Conservation (phyloP, 2,888 invertebrate species). For the Erannis defoliaria region DNA sequence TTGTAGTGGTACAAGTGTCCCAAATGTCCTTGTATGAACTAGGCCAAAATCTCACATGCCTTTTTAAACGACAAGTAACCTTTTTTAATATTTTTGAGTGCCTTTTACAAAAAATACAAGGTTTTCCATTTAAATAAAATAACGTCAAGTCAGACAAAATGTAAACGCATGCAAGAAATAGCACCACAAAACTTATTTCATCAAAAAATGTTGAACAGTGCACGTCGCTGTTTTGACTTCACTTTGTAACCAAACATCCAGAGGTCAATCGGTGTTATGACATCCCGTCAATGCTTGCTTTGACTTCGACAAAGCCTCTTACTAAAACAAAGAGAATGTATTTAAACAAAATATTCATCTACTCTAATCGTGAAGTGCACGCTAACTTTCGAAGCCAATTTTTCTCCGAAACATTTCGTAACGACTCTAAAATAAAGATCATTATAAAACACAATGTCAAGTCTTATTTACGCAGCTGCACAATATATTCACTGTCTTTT, state of each 20-base stretch:
- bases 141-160: no score
- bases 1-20: no score
- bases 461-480: slow-evolving; percentile 66
- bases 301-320: slow-evolving; percentile 12
- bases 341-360: slow-evolving; percentile 12
- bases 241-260: slow-evolving; percentile 17
- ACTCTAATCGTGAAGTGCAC: neutral
- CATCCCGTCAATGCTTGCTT: slow-evolving; percentile 24
- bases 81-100: no score
- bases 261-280: slow-evolving; percentile 35
- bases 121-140: no score
- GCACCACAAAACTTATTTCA: neutral
- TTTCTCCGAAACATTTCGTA: slow-evolving; percentile 24
- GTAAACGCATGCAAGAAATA: neutral
- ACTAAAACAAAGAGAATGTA: slow-evolving; percentile 17
- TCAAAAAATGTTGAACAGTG: neutral
- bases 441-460: slow-evolving; percentile 30
- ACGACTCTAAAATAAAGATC: slow-evolving; percentile 13
- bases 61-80: no score
- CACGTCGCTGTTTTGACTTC: slow-evolving; percentile 10
- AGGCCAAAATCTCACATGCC: no score
- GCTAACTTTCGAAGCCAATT: slow-evolving; percentile 1
- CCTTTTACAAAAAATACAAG: no score
- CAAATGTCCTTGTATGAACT: no score
- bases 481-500: slow-evolving; percentile 54